Conservation (phyloP, 2,113 vertebrate species). For the Rhinolophus sinicus region DNA sequence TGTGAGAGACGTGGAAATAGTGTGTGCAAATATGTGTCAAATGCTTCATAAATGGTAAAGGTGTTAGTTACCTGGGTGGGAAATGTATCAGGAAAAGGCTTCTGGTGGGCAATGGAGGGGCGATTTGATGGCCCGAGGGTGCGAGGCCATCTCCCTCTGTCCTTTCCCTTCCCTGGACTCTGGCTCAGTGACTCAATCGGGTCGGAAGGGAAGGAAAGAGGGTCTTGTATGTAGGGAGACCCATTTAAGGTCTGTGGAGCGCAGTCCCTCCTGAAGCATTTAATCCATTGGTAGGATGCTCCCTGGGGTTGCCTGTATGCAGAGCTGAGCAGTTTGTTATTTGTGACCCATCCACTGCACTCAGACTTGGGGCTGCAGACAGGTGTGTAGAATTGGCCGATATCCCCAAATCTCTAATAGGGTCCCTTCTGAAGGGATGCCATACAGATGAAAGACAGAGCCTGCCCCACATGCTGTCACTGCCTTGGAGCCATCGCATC, state of each 20-base stretch:
- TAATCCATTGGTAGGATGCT: neutral
- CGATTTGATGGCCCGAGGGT: neutral
- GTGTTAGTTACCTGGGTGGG: neutral
- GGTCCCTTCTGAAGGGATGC: neutral
- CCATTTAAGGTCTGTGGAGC: neutral
- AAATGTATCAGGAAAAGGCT: neutral
- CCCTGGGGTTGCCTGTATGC: fast-evolving
- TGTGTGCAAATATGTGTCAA: neutral
- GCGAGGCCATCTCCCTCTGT: neutral
- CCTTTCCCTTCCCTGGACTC: neutral
- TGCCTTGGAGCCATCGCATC: neutral
- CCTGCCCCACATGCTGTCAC: fast-evolving
- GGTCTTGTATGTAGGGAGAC: neutral
- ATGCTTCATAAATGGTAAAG: neutral
- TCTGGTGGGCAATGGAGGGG: neutral
- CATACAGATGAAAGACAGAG: fast-evolving
- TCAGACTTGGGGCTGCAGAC: neutral
- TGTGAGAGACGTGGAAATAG: neutral
- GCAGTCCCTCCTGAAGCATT: neutral
- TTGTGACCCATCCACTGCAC: fast-evolving
- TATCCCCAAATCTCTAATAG: neutral
- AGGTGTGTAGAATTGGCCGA: neutral
- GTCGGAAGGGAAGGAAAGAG: neutral
- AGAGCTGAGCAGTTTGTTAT: neutral
- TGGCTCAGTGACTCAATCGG: neutral